Conservation (phyloP, 2,888 invertebrate genomes). For the Alloscopus bannaensis region DNA sequence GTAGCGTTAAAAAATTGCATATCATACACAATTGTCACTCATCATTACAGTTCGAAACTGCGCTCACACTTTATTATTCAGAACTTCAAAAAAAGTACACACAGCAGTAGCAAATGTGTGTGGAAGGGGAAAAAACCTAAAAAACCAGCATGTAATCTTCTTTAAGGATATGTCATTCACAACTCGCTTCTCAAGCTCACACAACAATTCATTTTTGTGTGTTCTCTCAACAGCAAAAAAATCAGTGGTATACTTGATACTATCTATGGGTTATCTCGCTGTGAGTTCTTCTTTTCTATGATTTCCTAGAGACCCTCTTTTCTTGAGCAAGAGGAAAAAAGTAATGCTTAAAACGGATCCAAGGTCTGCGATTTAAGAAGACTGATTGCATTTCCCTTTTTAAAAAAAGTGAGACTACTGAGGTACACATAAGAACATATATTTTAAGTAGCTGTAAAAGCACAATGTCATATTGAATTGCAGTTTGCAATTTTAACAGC, state of each 20-base stretch:
- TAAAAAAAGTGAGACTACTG: slow-evolving; percentile 7
- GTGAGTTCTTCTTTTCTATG: neutral
- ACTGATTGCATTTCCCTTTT: slow-evolving; percentile 44
- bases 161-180: slow-evolving; percentile 51
- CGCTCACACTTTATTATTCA: too few species aligned
- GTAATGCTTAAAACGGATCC: slow-evolving; percentile 38
- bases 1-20: slow-evolving; percentile 36
- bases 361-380: slow-evolving; percentile 21
- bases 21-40: slow-evolving; percentile 43
- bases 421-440: too few species aligned
- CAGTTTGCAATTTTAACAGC: slow-evolving; percentile 1
- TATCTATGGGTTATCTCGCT: too few species aligned
- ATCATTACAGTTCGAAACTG: too few species aligned
- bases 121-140: slow-evolving; percentile 35
- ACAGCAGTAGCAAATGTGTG: too few species aligned
- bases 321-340: slow-evolving; percentile 9
- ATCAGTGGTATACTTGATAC: too few species aligned
- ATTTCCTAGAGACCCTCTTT: slow-evolving; percentile 17
- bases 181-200: too few species aligned
- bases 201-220: slow-evolving; percentile 24
- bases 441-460: too few species aligned
- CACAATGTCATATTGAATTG: slow-evolving; percentile 11
- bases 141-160: slow-evolving; percentile 62
- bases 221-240: too few species aligned
- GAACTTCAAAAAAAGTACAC: too few species aligned